phyloP scores from a whole-genome alignment of 2,888 invertebrate species.

The Leucophora obtusa region DNA sequence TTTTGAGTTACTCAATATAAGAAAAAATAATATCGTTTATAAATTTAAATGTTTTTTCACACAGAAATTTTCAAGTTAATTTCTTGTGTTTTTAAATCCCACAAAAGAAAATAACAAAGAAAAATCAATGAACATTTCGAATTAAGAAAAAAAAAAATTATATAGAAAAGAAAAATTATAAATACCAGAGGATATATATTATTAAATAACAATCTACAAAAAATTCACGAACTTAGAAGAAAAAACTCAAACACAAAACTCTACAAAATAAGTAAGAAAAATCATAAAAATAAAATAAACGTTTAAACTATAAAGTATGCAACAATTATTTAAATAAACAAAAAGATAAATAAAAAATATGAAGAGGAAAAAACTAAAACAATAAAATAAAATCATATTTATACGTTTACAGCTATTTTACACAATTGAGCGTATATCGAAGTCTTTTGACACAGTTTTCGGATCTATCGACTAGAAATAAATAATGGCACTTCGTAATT shows the following conservation, averaged over 20 bases:
- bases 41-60: not conserved
- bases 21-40: too few relatives aligned
- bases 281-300: slow-evolving; percentile 53
- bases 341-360: slow-evolving; percentile 12
- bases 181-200: not conserved
- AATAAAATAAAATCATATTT: slow-evolving; percentile 6
- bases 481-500: too few relatives aligned
- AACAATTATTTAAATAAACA: slow-evolving; percentile 55
- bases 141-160: not conserved
- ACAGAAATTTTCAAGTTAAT: not conserved
- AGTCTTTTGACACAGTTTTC: too few relatives aligned
- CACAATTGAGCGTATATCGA: not conserved
- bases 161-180: slow-evolving; percentile 8
- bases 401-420: slow-evolving; percentile 18
- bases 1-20: too few relatives aligned
- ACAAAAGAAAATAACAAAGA: slow-evolving; percentile 33
- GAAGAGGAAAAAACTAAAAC: slow-evolving; percentile 5
- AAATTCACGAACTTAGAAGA: not conserved
- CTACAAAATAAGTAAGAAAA: slow-evolving; percentile 25
- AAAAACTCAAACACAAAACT: slow-evolving; percentile 34
- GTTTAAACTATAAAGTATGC: slow-evolving; percentile 43
- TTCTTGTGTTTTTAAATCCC: not conserved
- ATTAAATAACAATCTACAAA: slow-evolving; percentile 10
- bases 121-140: slow-evolving; percentile 49
- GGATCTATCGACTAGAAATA: too few relatives aligned